Evolutionary conservation across 2,113 vertebrate species (phyloP).

Genomic region (Ia io): DNA sequence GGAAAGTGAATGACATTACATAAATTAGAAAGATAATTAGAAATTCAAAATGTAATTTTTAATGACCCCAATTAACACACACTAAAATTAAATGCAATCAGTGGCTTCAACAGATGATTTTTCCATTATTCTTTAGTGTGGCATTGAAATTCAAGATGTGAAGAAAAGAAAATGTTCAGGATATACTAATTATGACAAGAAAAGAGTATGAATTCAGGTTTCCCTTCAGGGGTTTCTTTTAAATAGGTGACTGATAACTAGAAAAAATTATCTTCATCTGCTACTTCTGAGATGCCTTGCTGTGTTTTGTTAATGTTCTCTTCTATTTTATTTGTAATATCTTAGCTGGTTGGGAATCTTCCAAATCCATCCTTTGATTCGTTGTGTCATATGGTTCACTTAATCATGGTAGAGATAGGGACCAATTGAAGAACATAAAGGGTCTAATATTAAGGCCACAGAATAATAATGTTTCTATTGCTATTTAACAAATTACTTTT

Average conservation of each 20-base stretch:
- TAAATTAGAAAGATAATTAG: slow-evolving; percentile 62
- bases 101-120: slow-evolving; percentile 49
- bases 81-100: slow-evolving; percentile 51
- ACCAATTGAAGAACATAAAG: not conserved
- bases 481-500: not conserved
- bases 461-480: not conserved
- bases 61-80: slow-evolving; percentile 66
- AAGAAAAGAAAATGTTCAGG: slow-evolving; percentile 36
- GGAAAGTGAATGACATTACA: slow-evolving; percentile 64
- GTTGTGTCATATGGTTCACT: not conserved
- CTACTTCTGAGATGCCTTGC: not conserved
- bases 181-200: slow-evolving; percentile 57
- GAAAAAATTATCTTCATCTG: not conserved
- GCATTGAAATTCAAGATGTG: slow-evolving; percentile 56
- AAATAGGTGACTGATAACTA: not conserved
- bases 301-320: not conserved
- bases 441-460: not conserved
- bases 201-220: not conserved
- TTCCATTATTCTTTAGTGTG: slow-evolving; percentile 40
- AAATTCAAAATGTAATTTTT: slow-evolving; percentile 72
- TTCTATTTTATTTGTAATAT: not conserved
- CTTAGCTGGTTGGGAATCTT: not conserved
- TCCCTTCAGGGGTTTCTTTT: not conserved
- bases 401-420: not conserved
- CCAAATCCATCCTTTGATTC: not conserved